Evolutionary conservation across 2,113 vertebrate species (phyloP).

Genomic region (Polyodon spathula): DNA sequence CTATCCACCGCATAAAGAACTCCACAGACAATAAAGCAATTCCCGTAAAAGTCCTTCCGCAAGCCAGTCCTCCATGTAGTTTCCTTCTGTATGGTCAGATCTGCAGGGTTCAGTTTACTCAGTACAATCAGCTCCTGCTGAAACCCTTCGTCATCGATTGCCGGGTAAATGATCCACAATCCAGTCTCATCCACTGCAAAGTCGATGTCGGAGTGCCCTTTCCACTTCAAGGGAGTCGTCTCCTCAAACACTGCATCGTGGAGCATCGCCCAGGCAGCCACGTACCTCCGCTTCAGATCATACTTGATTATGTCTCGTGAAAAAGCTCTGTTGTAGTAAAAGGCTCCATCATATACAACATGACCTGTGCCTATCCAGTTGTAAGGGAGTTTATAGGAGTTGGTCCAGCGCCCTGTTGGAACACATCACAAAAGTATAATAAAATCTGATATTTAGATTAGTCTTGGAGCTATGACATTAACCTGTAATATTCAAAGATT

Average conservation of each 20-base stretch:
- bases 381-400: constrained; percentile 92
- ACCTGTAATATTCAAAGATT: neutral
- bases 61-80: constrained; percentile 91
- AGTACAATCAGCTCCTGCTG: constrained; percentile 84
- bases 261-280: constrained; percentile 89
- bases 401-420: constrained; percentile 78
- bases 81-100: constrained; percentile 84
- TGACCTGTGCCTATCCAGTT: constrained; percentile 94
- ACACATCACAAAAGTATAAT: neutral
- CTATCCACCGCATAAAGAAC: constrained; percentile 92
- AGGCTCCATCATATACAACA: constrained; percentile 78
- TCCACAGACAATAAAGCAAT: constrained; percentile 90
- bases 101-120: constrained; percentile 74
- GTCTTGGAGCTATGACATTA: no score
- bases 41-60: constrained; percentile 75
- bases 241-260: constrained; percentile 79
- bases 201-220: constrained; percentile 78
- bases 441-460: no score
- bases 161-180: constrained; percentile 89
- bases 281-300: constrained; percentile 71
- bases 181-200: constrained; percentile 88
- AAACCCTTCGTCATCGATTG: constrained; percentile 81
- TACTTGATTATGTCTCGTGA: constrained; percentile 93
- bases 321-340: constrained; percentile 93
- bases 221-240: constrained; percentile 76